Conservation (phyloP, 2,113 vertebrate genomes). For the Heloderma charlesbogerti region DNA sequence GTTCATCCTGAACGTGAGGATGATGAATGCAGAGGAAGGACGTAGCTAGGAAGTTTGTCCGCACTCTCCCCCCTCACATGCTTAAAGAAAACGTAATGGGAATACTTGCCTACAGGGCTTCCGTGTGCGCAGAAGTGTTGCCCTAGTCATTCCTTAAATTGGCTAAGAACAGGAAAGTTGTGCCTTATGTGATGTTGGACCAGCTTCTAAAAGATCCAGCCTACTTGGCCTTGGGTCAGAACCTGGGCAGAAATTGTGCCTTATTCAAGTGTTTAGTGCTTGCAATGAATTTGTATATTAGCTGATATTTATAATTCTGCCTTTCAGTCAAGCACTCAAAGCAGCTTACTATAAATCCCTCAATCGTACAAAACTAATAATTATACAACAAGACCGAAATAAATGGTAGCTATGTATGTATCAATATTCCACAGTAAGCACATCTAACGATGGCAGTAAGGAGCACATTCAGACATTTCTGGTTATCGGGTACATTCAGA, state of each 20-base stretch:
- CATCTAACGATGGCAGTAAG: background rate
- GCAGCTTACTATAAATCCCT: background rate
- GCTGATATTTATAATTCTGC: background rate
- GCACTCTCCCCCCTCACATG: background rate
- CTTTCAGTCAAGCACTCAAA: background rate
- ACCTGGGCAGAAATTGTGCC: background rate
- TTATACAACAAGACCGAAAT: background rate
- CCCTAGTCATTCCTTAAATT: background rate
- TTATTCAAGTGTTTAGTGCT: background rate
- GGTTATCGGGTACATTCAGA: background rate
- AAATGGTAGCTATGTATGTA: background rate
- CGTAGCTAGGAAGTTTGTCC: background rate
- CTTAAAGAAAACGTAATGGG: background rate
- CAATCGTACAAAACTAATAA: background rate
- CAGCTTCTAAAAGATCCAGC: background rate
- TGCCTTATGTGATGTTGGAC: background rate
- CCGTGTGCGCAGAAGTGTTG: background rate
- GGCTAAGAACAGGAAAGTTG: background rate
- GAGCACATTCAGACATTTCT: background rate
- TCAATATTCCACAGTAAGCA: background rate
- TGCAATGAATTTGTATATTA: background rate
- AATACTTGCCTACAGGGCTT: background rate
- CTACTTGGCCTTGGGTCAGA: background rate
- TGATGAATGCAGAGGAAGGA: background rate
- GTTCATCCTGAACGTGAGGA: background rate